phyloP scores from a whole-genome alignment of 2,113 vertebrate genomes.

The Grantiella picta region DNA sequence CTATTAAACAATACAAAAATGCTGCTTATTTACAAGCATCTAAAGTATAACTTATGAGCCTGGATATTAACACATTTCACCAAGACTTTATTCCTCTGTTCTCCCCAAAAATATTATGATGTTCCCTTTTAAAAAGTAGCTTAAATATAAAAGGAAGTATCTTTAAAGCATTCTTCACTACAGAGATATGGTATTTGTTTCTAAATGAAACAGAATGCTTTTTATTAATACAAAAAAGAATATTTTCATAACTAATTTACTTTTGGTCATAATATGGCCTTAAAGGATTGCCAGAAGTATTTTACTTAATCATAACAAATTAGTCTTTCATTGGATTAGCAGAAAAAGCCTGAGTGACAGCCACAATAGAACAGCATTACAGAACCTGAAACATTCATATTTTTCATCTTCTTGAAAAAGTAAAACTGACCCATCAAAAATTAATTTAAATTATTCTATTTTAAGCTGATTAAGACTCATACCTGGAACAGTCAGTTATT shows the following conservation, averaged over 20 bases:
- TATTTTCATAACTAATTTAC: slow-evolving; percentile 9
- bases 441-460: neutral
- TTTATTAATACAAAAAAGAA: neutral
- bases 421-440: neutral
- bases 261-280: neutral
- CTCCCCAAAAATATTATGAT: neutral
- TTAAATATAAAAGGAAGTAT: neutral
- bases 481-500: neutral
- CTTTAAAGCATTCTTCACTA: neutral
- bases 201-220: neutral
- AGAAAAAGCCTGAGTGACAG: slow-evolving; percentile 43
- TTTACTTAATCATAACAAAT: slow-evolving; percentile 12
- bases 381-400: neutral
- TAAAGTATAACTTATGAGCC: neutral
- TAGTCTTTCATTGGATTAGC: slow-evolving; percentile 44
- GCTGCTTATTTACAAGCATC: neutral
- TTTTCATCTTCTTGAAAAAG: neutral
- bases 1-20: neutral
- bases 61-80: neutral
- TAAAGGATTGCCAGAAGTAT: slow-evolving; percentile 12
- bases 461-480: neutral
- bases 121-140: neutral
- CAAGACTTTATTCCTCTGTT: neutral
- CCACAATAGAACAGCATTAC: neutral
- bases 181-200: neutral